Conservation (phyloP, 2,113 vertebrate species). For the Rhagologus leucostigma region DNA sequence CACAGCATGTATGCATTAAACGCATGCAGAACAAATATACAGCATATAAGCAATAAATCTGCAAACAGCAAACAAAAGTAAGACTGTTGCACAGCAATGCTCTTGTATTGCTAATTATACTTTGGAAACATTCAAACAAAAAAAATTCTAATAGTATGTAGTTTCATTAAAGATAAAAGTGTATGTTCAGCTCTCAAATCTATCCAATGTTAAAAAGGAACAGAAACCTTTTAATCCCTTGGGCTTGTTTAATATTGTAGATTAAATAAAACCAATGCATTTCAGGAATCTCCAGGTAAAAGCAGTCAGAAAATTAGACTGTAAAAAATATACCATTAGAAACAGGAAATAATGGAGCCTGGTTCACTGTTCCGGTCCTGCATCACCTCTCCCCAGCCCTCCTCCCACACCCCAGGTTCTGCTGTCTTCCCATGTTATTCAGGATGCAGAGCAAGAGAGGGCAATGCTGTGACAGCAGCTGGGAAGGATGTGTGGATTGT, state of each 20-base stretch:
- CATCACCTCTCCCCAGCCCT: background rate
- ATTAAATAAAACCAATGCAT: background rate
- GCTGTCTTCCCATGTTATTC: background rate
- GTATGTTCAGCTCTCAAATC: background rate
- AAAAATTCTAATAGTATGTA: background rate
- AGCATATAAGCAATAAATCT: background rate
- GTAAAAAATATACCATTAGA: background rate
- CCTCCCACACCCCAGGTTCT: accelerated
- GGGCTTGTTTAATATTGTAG: background rate
- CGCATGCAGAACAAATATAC: background rate
- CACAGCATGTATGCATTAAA: background rate
- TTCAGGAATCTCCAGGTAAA: background rate
- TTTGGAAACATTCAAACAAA: background rate
- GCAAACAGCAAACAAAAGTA: background rate
- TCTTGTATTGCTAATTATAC: background rate
- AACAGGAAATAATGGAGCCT: background rate
- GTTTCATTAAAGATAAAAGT: constrained; percentile 13
- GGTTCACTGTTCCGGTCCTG: background rate
- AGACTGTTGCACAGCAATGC: background rate
- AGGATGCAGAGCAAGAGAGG: background rate
- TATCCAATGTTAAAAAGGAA: background rate
- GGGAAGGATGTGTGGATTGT: background rate
- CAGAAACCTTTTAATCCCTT: background rate
- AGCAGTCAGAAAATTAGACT: background rate
- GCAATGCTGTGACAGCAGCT: background rate